Conservation (phyloP, 2,113 vertebrate species). For the Pithys albifrons region DNA sequence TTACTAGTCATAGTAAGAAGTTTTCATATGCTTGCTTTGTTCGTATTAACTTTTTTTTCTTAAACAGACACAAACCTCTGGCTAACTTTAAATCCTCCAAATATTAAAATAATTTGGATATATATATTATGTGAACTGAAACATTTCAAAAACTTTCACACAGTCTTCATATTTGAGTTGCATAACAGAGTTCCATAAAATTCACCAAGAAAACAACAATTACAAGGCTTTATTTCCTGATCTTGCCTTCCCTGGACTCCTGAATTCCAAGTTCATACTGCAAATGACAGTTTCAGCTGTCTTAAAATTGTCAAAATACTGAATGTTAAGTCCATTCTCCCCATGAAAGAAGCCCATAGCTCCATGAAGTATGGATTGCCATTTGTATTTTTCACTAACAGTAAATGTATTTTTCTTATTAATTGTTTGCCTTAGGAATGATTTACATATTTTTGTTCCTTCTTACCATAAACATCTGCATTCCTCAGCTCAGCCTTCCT, state of each 20-base stretch:
- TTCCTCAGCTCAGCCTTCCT: slow-evolving; percentile 88
- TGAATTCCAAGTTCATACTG: slow-evolving; percentile 79
- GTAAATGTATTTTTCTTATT: slow-evolving; percentile 91
- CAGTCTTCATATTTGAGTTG: slow-evolving; percentile 79
- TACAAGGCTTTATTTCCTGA: slow-evolving; percentile 78
- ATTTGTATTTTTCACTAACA: slow-evolving; percentile 89
- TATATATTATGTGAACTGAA: slow-evolving; percentile 75
- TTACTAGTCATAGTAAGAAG: slow-evolving; percentile 86
- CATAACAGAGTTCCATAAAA: slow-evolving; percentile 79
- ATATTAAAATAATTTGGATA: slow-evolving; percentile 77
- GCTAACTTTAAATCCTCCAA: slow-evolving; percentile 76
- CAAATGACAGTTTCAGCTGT: slow-evolving; percentile 80
- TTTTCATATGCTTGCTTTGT: slow-evolving; percentile 81
- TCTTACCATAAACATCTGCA: slow-evolving; percentile 91
- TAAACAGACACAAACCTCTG: slow-evolving; percentile 81
- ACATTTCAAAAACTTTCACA: slow-evolving; percentile 75
- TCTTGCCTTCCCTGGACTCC: slow-evolving; percentile 77
- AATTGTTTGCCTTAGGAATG: slow-evolving; percentile 91
- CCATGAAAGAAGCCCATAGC: slow-evolving; percentile 82
- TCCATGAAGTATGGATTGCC: slow-evolving; percentile 84
- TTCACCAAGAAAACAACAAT: slow-evolving; percentile 77
- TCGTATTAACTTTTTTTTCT: slow-evolving; percentile 82
- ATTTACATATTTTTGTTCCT: slow-evolving; percentile 92
- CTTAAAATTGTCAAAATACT: slow-evolving; percentile 78
- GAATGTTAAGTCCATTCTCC: slow-evolving; percentile 80